A percentile compares a stretch with the other conserved stretches of the same genome.
Evolutionary conservation across 1,140 invertebrate species (phyloP).

Genomic region (Drosophila parabipectinata): DNA sequence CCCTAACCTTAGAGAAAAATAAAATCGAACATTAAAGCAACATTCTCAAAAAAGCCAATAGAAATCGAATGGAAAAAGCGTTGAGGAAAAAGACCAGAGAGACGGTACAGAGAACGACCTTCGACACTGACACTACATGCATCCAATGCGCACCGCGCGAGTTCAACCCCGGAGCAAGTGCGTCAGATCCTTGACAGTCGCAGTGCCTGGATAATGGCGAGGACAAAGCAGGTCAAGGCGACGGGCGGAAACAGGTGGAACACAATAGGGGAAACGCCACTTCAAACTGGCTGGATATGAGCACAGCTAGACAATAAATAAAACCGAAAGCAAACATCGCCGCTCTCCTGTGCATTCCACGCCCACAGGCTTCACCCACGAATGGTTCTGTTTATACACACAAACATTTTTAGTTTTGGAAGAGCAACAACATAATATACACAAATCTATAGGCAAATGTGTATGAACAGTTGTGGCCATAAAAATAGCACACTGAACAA

Average conservation of each 20-base stretch:
- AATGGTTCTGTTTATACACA: slow-evolving; percentile 55
- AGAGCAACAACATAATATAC: slow-evolving; percentile 56
- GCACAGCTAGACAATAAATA: slow-evolving; percentile 31
- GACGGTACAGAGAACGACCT: slow-evolving; percentile 22
- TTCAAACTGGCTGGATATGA: slow-evolving; percentile 18
- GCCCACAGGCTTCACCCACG: slow-evolving; percentile 42
- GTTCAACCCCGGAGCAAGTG: slow-evolving; percentile 35
- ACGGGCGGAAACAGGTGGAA: slow-evolving; percentile 33
- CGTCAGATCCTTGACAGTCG: slow-evolving; percentile 65
- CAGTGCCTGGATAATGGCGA: slow-evolving; percentile 51
- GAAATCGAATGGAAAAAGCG: slow-evolving; percentile 23
- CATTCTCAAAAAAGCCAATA: neutral
- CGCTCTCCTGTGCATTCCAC: slow-evolving; percentile 42
- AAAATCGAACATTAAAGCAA: slow-evolving; percentile 4
- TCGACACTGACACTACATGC: slow-evolving; percentile 27
- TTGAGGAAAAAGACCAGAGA: neutral
- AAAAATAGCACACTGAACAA: slow-evolving; percentile 3
- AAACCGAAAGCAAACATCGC: slow-evolving; percentile 35
- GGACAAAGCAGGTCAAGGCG: slow-evolving; percentile 67
- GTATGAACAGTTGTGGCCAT: slow-evolving; percentile 24
- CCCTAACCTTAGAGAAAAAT: slow-evolving; percentile 53
- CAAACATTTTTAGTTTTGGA: slow-evolving; percentile 45
- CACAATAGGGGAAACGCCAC: slow-evolving; percentile 1
- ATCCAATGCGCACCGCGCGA: slow-evolving; percentile 29
- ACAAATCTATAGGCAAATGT: slow-evolving; percentile 23